These are phyloP conservation scores for Motacilla alba DNA, from an alignment of 2,113 vertebrate genomes.

Conservation along the genomic window DNA sequence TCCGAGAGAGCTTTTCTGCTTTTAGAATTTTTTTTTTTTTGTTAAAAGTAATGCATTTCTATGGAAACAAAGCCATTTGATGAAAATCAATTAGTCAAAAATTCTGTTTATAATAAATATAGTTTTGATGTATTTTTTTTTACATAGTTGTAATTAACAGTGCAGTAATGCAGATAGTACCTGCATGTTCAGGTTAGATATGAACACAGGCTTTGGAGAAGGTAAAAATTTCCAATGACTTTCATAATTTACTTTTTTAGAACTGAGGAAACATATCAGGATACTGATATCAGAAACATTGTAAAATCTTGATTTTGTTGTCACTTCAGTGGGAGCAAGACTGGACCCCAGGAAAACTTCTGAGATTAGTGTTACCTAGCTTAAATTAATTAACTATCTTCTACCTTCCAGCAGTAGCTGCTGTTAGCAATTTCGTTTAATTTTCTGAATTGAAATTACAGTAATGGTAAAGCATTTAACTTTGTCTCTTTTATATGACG, in stretches of 20 bases:
- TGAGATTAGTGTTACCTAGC: not conserved
- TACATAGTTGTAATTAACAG: slow-evolving; percentile 12
- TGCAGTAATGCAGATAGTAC: not conserved
- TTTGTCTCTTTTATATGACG: slow-evolving; percentile 14
- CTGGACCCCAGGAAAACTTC: not conserved
- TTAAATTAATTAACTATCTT: slow-evolving; percentile 12
- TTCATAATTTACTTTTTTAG: not conserved
- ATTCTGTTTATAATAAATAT: not conserved
- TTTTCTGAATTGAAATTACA: slow-evolving; percentile 35
- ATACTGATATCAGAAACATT: not conserved
- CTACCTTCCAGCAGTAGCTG: not conserved
- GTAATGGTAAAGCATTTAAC: slow-evolving; percentile 12
- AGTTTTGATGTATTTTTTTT: not conserved
- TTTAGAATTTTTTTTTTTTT: not conserved
- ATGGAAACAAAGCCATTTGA: not conserved
- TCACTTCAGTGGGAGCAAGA: not conserved
- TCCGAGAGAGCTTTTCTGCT: not conserved
- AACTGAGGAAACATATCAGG: not conserved
- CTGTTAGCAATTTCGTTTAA: slow-evolving; percentile 2
- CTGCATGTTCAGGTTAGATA: not conserved
- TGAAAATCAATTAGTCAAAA: slow-evolving; percentile 10
- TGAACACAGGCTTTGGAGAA: not conserved
- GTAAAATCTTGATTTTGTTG: not conserved
- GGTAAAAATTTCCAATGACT: not conserved
- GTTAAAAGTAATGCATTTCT: not conserved